Evolutionary conservation across 35 echinoderm and acorn worm genomes (phyloP).

Genomic region (Apostichopus californicus): DNA sequence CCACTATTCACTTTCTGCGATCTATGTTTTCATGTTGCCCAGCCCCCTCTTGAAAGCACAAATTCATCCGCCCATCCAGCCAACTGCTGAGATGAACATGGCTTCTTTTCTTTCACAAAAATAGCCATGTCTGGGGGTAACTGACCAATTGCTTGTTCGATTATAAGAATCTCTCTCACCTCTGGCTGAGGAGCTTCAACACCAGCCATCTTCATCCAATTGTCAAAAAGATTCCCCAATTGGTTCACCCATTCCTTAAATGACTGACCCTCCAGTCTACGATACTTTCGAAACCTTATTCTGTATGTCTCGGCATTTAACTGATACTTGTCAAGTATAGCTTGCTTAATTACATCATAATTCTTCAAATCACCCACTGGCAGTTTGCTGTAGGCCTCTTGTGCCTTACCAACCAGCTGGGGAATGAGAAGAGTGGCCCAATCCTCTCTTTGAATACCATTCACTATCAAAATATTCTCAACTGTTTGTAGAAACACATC

Average conservation of each 20-base stretch:
- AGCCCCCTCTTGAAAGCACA: slow-evolving; percentile 4
- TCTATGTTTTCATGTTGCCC: background rate
- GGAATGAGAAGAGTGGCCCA: background rate
- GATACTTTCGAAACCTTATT: slow-evolving; percentile 1
- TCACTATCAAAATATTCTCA: slow-evolving; percentile 5
- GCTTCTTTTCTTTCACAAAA: slow-evolving; percentile 26
- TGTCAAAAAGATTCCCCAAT: background rate
- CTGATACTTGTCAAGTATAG: slow-evolving; percentile 13
- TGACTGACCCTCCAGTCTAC: background rate
- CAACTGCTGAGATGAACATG: slow-evolving; percentile 4
- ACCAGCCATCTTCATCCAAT: slow-evolving; percentile 12
- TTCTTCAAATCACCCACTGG: background rate
- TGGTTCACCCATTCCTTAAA: slow-evolving; percentile 10
- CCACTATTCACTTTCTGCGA: background rate
- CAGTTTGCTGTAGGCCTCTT: slow-evolving; percentile 7
- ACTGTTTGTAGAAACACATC: slow-evolving; percentile 23
- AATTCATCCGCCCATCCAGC: background rate
- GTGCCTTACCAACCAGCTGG: background rate
- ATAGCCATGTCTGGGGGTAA: background rate
- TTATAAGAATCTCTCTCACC: background rate
- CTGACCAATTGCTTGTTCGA: slow-evolving; percentile 17
- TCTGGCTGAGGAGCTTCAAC: background rate
- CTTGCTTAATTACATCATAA: slow-evolving; percentile 7
- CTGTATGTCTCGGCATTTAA: slow-evolving; percentile 7
- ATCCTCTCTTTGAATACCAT: background rate